These are phyloP conservation scores for Pelagia noctiluca DNA, from an alignment of 30 jellyfish, hydroid and myxozoan genomes.

Conservation along the genomic window DNA sequence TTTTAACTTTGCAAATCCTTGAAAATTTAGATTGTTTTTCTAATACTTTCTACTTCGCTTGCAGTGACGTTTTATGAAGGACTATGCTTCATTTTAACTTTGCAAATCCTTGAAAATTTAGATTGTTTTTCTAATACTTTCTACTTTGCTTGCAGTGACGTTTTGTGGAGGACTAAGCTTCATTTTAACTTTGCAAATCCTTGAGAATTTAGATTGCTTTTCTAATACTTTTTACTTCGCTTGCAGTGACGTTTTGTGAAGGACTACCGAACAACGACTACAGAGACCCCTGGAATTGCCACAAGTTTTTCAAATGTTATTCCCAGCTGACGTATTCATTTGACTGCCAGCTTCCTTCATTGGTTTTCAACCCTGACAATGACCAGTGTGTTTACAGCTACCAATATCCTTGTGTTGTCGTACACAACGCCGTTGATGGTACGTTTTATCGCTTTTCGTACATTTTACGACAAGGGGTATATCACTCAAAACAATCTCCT, in stretches of 20 bases:
- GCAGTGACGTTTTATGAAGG: background rate
- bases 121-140: background rate
- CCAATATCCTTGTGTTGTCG: constrained; percentile 63
- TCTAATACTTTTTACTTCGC: background rate
- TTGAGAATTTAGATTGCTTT: background rate
- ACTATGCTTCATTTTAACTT: background rate
- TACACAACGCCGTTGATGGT: constrained; percentile 26
- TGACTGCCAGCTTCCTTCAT: constrained; percentile 63
- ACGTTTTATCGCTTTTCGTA: background rate
- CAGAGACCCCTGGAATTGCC: constrained; percentile 91
- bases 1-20: no score
- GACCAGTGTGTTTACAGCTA: constrained; percentile 73
- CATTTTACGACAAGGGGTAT: background rate
- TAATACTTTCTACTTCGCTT: no score
- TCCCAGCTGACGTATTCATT: constrained; percentile 50
- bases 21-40: no score
- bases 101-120: background rate
- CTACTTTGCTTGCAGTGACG: background rate
- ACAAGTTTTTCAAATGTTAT: constrained; percentile 76
- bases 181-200: no score
- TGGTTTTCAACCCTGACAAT: constrained; percentile 77
- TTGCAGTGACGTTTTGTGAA: constrained; percentile 60
- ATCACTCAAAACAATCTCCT: background rate
- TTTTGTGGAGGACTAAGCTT: background rate
- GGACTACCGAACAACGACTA: constrained; percentile 76